Percentiles rank a stretch among this genome's conserved stretches.
Evolutionary conservation across 2,113 vertebrate genomes (phyloP).

Genomic region (Ascaphus truei): DNA sequence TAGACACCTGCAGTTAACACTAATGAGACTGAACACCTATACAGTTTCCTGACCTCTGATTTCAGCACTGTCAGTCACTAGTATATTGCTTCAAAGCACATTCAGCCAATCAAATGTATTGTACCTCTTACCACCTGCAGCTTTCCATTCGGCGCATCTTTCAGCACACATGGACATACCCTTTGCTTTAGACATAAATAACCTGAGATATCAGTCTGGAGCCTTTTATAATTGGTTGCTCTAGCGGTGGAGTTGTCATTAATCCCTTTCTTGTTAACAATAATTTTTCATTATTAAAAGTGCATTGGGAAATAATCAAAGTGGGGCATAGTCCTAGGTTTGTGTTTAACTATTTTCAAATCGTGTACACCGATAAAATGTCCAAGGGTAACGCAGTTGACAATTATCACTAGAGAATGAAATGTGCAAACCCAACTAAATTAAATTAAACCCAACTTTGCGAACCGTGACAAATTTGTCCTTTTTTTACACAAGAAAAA

Average conservation of each 20-base stretch:
- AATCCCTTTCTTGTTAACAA: too few relatives aligned
- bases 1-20: constrained; percentile 9
- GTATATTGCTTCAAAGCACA: constrained; percentile 11
- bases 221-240: constrained; percentile 15
- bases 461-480: too few relatives aligned
- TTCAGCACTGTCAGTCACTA: background rate
- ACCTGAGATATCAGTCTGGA: background rate
- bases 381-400: too few relatives aligned
- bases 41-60: constrained; percentile 11
- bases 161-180: background rate
- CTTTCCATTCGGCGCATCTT: background rate
- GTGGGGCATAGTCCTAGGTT: too few relatives aligned
- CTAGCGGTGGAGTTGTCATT: background rate
- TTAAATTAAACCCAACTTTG: too few relatives aligned
- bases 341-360: too few relatives aligned
- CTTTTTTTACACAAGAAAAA: too few relatives aligned
- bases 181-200: constrained; percentile 19
- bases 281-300: too few relatives aligned
- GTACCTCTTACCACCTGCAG: constrained; percentile 5
- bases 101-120: constrained; percentile 16
- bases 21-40: constrained; percentile 21
- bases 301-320: too few relatives aligned
- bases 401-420: too few relatives aligned
- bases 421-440: too few relatives aligned
- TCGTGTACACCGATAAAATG: too few relatives aligned